Evolutionary conservation across 2,888 invertebrate species (phyloP).

Genomic region (Cataglyphis livida): DNA sequence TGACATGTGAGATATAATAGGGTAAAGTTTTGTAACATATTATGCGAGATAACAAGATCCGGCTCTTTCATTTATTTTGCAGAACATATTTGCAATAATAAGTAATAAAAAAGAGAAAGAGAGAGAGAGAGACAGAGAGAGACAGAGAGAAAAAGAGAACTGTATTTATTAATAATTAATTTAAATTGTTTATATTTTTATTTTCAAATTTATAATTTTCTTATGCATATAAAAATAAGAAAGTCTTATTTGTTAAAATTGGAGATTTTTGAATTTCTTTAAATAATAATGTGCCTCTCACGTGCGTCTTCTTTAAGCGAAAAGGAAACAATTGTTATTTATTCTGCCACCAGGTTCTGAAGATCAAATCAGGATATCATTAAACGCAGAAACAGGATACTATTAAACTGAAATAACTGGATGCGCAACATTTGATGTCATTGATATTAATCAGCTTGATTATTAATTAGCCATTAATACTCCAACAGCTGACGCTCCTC

Average conservation of each 20-base stretch:
- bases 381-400: conserved; percentile 16
- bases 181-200: background rate
- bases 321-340: conserved; percentile 19
- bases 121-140: too few species aligned
- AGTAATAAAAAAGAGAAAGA: too few species aligned
- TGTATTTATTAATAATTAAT: background rate
- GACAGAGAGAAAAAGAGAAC: background rate
- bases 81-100: background rate
- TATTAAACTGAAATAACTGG: conserved; percentile 39
- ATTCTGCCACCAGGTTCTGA: background rate
- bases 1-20: background rate
- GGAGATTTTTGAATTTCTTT: background rate
- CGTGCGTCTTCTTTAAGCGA: background rate
- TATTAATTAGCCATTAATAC: conserved; percentile 53
- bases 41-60: background rate
- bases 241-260: background rate
- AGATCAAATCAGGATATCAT: conserved; percentile 23
- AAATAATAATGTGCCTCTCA: background rate
- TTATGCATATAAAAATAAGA: background rate
- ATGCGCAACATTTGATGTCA: conserved; percentile 33
- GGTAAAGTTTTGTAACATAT: background rate
- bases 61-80: background rate
- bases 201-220: background rate
- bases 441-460: conserved; percentile 51
- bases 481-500: conserved; percentile 30